A percentile compares a stretch with the other conserved stretches of the same genome.
Evolutionary conservation across 2,113 vertebrate genomes (phyloP).

Genomic region (Choloepus hoffmanni): DNA sequence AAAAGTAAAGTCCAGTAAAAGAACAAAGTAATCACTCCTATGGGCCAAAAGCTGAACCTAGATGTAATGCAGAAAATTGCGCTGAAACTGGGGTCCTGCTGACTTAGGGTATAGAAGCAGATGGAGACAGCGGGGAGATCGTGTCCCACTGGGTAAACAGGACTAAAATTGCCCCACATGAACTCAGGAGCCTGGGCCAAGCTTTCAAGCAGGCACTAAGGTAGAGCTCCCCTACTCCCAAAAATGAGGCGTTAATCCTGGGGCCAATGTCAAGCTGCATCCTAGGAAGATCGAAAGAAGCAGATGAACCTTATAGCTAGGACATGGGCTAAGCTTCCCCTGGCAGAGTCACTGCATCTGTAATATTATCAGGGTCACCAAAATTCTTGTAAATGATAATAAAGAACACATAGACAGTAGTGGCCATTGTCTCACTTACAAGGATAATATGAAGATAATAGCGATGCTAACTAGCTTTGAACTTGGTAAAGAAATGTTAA

Average conservation of each 20-base stretch:
- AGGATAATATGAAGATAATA: background rate
- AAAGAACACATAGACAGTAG: background rate
- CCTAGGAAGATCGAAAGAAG: background rate
- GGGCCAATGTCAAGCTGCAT: background rate
- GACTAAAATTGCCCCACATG: background rate
- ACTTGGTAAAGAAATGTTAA: background rate
- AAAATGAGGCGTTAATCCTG: background rate
- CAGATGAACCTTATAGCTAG: background rate
- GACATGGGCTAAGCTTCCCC: fast-evolving
- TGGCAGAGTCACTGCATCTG: no score
- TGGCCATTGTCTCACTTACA: background rate
- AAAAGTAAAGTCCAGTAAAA: background rate
- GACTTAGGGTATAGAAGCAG: background rate
- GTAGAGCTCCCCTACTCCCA: background rate
- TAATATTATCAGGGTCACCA: background rate
- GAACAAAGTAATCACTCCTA: background rate
- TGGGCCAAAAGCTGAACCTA: background rate
- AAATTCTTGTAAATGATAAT: background rate
- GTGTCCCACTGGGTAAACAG: background rate
- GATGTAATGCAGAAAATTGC: background rate
- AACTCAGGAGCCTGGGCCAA: background rate
- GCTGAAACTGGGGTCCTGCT: background rate
- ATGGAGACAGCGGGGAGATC: background rate
- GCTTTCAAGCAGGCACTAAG: background rate
- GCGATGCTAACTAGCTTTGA: background rate